Base-by-base conservation (phyloP, 2,888 invertebrate species). In the Caenorhabditis sp. region DNA sequence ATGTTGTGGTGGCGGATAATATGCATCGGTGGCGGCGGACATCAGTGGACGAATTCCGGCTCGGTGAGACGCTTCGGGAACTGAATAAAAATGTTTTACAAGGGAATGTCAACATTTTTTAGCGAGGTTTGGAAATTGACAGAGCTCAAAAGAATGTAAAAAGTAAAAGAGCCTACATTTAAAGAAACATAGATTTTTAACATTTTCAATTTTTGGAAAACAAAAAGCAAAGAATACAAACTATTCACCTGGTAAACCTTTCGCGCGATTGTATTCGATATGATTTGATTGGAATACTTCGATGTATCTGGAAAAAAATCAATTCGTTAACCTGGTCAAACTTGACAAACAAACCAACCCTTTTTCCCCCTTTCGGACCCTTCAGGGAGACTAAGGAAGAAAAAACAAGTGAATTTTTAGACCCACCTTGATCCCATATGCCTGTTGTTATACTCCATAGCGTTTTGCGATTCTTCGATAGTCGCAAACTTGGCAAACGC, bases 341-440 rank as follows among this genome's bases (percentile, higher is more conserved):
- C 1, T 5, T 14, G 10, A 58, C 1, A 10, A 27, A 27, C 27
- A 19, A 24, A 36, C 36, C 19, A 58, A 31, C 23, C 31, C 19
- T 8, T n/a, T 24, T 12, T 6, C 57, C 19, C 31, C 58, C 24
- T 14, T 8, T 17, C 10, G 14, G 8, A 43, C 43, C 43, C 43
- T 43, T 10, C 17, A 12, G 3, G 43, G 43, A 12, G 5, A 12
- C 43, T 19, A n/a, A 43, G 17, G 17, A 43, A 10, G 43, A 24
- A 50, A n/a, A 17, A 21, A 54, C 26, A 19, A 53, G 26, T 21
- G 62, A 61, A 54, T 24, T 43, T 37, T 24, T 3, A 12, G 21
- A 72, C 81, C 79, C 80, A 85, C 85, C 85, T 85, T 66, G 66
- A 69, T 78, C 85, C 85, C 79, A 85, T 74, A 68, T 81, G 79